These are phyloP conservation scores for Pogonomyrmex californicus DNA, from an alignment of 1,140 invertebrate species.

Conservation along the genomic window DNA sequence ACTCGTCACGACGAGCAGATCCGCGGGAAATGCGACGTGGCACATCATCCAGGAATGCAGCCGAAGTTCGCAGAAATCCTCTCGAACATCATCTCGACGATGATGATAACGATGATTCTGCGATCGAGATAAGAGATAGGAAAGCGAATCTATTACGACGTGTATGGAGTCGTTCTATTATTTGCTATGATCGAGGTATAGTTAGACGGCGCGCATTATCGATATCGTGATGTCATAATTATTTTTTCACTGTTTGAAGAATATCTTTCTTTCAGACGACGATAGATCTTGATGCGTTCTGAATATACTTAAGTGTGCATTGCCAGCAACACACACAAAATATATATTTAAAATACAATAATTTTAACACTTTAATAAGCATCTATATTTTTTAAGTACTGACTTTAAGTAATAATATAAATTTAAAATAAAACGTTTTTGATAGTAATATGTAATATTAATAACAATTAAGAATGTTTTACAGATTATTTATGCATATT, in stretches of 20 bases:
- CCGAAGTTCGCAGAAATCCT: neutral
- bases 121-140: slow-evolving; percentile 34
- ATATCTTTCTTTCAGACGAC: neutral
- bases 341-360: too few relatives aligned
- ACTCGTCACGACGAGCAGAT: slow-evolving; percentile 28
- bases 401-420: too few relatives aligned
- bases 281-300: neutral
- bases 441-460: too few relatives aligned
- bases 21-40: slow-evolving; percentile 2
- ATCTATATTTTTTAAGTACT: too few relatives aligned
- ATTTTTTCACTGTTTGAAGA: neutral
- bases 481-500: too few relatives aligned
- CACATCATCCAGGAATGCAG: neutral
- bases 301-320: neutral
- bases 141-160: neutral
- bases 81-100: slow-evolving; percentile 1
- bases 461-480: too few relatives aligned
- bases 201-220: neutral
- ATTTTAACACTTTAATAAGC: too few relatives aligned
- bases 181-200: neutral
- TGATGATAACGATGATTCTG: slow-evolving; percentile 4
- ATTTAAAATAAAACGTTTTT: too few relatives aligned
- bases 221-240: neutral
- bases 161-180: neutral
- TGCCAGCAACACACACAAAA: too few relatives aligned